Base-by-base conservation (phyloP, 35 echinoderm and acorn worm species). In the Diadema setosum region DNA sequence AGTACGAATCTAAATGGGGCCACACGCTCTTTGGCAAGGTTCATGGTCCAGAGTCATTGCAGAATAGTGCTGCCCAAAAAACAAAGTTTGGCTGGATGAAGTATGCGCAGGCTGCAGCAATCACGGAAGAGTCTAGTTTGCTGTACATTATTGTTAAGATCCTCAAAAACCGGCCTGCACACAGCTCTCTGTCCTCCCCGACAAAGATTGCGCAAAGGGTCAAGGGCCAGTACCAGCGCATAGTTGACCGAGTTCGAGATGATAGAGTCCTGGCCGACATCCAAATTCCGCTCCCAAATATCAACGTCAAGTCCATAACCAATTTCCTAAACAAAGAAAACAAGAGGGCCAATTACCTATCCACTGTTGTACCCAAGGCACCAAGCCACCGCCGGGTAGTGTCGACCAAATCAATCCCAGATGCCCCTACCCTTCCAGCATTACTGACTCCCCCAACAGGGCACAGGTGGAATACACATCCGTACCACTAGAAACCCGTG, bases 61-160 rank as follows among this genome's bases (percentile, higher is more conserved):
- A 82, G 25, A 90, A 11, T 45, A 84, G 80, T 42, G 88, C 88
- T 75, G 89, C 89, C 6, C 89, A 91, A 48, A 91, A 91, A 65
- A 91, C 89, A 5, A 91, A 91, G 39, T 91, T 91, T 78, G 65
- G 89, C 5, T 91, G 89, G 89, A 85, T 91, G 89, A 41, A 39
- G 45, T 85, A 82, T 85, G 82, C 81, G 1, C 89, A 91, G 32
- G 81, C 89, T 50, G 43, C 82, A 3, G 11, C 39, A 36, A 91
- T 91, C 3, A 83, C 48, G 5, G 89, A 91, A 15, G 81, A 91
- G 31, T 85, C 89, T 4, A 15, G 82, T 0, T 70, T 91, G 15
- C 45, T 90, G 1, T 90, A 84, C 40, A 4, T 90, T 5, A 39
- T 90, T 3, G 25, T 90, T 1, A 90, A 90, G 60, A 90, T 90